Evolutionary conservation across 2,113 vertebrate genomes (phyloP).

Genomic region (Todiramphus saurophagus): DNA sequence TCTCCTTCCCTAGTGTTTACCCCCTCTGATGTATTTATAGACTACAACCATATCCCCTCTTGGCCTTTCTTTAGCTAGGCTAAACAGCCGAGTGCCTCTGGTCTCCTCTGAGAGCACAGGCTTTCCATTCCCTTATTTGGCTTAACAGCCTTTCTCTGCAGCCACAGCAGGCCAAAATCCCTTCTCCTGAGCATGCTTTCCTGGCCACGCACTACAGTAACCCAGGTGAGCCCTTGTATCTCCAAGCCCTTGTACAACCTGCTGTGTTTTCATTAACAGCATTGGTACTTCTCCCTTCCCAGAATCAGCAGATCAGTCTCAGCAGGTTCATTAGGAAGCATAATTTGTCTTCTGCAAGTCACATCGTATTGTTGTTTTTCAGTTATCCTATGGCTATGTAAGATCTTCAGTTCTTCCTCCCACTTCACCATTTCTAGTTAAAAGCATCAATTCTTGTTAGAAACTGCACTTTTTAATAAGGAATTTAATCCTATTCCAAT

Average conservation of each 20-base stretch:
- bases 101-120: constrained; percentile 41
- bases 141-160: background rate
- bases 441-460: background rate
- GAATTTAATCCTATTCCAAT: background rate
- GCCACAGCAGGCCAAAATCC: background rate
- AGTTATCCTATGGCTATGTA: background rate
- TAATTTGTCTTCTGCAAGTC: background rate
- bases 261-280: background rate
- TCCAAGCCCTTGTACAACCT: background rate
- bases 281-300: background rate
- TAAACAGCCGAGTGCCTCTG: constrained; percentile 43
- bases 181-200: background rate
- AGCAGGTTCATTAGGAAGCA: background rate
- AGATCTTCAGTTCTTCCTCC: background rate
- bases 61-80: constrained; percentile 57
- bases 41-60: constrained; percentile 62
- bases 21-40: constrained; percentile 69
- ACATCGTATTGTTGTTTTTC: background rate
- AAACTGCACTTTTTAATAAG: background rate
- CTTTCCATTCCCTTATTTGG: constrained; percentile 63
- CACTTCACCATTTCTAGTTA: background rate
- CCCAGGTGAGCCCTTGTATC: background rate
- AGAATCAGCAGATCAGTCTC: background rate
- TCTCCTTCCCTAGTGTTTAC: constrained; percentile 53
- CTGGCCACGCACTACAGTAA: background rate